These are phyloP conservation scores for Polyommatus icarus DNA, from an alignment of 2,888 invertebrate genomes.

Conservation along the genomic window DNA sequence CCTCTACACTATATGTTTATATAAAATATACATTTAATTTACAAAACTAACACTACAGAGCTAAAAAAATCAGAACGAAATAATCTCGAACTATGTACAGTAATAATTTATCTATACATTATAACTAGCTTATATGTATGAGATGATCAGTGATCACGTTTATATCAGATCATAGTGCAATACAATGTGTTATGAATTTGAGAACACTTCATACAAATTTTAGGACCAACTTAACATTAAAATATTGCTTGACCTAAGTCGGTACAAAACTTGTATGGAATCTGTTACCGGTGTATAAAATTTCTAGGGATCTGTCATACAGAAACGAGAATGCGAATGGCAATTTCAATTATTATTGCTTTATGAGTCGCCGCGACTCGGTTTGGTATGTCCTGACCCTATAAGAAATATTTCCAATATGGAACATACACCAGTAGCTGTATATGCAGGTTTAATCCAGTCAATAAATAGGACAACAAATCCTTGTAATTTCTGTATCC, in stretches of 20 bases:
- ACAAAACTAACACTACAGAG: slow-evolving; percentile 63
- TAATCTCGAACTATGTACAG: slow-evolving; percentile 72
- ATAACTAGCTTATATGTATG: slow-evolving; percentile 48
- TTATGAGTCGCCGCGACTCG: not conserved
- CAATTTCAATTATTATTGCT: not conserved
- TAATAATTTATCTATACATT: slow-evolving; percentile 71
- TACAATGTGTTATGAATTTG: slow-evolving; percentile 32
- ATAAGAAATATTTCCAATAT: not conserved
- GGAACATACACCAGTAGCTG: not conserved
- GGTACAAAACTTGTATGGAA: not conserved
- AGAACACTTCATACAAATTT: slow-evolving; percentile 25
- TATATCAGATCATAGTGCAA: slow-evolving; percentile 55
- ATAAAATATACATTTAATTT: slow-evolving; percentile 76
- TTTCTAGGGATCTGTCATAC: not conserved
- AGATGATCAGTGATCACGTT: slow-evolving; percentile 52
- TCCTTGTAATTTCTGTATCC: not conserved
- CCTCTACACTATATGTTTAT: slow-evolving; percentile 71
- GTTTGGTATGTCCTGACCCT: not conserved
- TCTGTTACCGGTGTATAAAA: not conserved
- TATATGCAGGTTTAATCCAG: not conserved
- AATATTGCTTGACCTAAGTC: slow-evolving; percentile 4
- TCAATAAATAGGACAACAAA: not conserved
- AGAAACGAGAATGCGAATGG: not conserved
- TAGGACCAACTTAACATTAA: not conserved
- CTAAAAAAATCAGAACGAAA: slow-evolving; percentile 60